These are phyloP conservation scores for Acinonyx jubatus DNA, from an alignment of 2,113 vertebrate genomes.

Conservation along the genomic window DNA sequence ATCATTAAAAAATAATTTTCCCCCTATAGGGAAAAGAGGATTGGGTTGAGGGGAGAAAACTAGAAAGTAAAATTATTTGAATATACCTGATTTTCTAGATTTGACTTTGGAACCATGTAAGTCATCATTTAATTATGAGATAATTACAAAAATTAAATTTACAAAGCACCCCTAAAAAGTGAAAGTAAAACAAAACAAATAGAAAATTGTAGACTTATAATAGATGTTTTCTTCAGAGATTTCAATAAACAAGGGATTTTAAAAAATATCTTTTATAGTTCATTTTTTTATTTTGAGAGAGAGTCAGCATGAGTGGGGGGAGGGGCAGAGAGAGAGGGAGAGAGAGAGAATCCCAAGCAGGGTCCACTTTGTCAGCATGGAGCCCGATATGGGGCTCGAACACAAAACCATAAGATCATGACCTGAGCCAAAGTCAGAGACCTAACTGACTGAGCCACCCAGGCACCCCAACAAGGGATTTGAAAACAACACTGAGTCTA, in stretches of 20 bases:
- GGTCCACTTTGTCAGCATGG: too few species aligned
- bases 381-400: too few species aligned
- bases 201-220: neutral
- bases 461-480: too few species aligned
- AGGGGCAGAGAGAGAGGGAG: too few species aligned
- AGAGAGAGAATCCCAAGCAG: too few species aligned
- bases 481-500: neutral
- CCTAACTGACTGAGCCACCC: too few species aligned
- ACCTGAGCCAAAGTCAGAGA: too few species aligned
- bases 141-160: neutral
- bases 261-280: too few species aligned
- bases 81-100: neutral
- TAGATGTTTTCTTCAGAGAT: neutral
- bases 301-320: too few species aligned
- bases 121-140: neutral
- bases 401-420: too few species aligned
- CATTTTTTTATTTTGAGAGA: too few species aligned
- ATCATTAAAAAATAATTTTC: neutral
- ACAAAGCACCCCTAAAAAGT: neutral
- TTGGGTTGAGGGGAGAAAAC: neutral
- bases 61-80: neutral
- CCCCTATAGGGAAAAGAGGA: neutral
- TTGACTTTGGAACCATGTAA: neutral
- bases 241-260: neutral
- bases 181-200: neutral